Evolutionary conservation across 2,888 invertebrate species (phyloP).

Genomic region (Tachina lurida): DNA sequence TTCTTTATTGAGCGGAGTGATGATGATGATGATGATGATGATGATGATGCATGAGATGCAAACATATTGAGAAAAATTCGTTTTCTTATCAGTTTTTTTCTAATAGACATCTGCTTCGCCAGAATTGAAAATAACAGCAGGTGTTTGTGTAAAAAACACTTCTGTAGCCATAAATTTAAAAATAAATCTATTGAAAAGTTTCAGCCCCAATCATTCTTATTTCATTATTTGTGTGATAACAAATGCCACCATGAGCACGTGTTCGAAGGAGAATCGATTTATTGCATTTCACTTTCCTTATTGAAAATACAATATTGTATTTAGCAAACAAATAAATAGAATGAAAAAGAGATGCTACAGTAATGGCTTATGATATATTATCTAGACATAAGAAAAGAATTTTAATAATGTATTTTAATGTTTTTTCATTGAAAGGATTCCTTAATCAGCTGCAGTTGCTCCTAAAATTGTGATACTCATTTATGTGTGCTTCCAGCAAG

Average conservation of each 20-base stretch:
- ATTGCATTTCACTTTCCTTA: constrained; percentile 36
- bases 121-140: constrained; percentile 7
- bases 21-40: too few relatives aligned
- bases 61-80: not conserved
- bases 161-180: not conserved
- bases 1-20: too few relatives aligned
- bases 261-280: constrained; percentile 9
- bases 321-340: not conserved
- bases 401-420: constrained; percentile 25
- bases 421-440: not conserved
- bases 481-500: too few relatives aligned
- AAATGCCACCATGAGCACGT: constrained; percentile 14
- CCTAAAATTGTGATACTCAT: too few relatives aligned
- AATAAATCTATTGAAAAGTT: not conserved
- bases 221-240: not conserved
- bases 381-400: constrained; percentile 4
- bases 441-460: too few relatives aligned
- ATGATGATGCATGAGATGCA: not conserved
- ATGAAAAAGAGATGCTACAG: not conserved
- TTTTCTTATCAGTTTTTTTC: constrained; percentile 13
- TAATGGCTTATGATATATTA: constrained; percentile 1
- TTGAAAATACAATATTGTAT: constrained; percentile 1
- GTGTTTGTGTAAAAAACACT: not conserved
- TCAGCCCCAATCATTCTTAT: not conserved
- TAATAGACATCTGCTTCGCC: not conserved